Percentiles rank a stretch among this genome's conserved stretches.
These are phyloP conservation scores for Monopis laevigella DNA, from an alignment of 2,888 invertebrate species.

Conservation along the genomic window DNA sequence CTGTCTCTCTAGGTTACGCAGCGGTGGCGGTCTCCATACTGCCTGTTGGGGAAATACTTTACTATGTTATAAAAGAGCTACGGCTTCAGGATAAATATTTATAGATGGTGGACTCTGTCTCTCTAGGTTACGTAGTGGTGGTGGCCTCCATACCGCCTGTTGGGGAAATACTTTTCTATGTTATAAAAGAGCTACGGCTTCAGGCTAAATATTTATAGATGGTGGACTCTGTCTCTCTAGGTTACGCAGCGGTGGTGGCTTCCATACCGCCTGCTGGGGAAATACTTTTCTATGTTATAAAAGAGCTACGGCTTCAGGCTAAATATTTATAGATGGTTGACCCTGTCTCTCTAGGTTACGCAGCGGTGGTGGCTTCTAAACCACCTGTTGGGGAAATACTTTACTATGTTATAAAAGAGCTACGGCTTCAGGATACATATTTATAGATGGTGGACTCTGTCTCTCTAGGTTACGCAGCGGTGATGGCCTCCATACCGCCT, in stretches of 20 bases:
- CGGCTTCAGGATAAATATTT: slow-evolving; percentile 81
- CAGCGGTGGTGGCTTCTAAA: slow-evolving; percentile 45
- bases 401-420: no score
- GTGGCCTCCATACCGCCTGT: slow-evolving; percentile 53
- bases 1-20: slow-evolving; percentile 32
- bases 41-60: no score
- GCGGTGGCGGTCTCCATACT: slow-evolving; percentile 44
- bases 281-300: no score
- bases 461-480: slow-evolving; percentile 32
- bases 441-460: slow-evolving; percentile 56
- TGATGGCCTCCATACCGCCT: slow-evolving; percentile 53
- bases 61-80: no score
- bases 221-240: slow-evolving; percentile 32
- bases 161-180: no score
- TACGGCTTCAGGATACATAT: slow-evolving; percentile 79
- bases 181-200: slow-evolving; percentile 72
- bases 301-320: slow-evolving; percentile 75
- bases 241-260: slow-evolving; percentile 40
- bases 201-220: slow-evolving; percentile 78
- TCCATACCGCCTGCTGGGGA: slow-evolving; percentile 57
- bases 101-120: slow-evolving; percentile 45
- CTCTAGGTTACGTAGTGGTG: slow-evolving; percentile 34
- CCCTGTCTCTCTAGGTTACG: slow-evolving; percentile 31
- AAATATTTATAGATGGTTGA: slow-evolving; percentile 71
- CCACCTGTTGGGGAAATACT: no score